Conservation (phyloP, 2,113 vertebrate genomes). For the Panthera uncia region DNA sequence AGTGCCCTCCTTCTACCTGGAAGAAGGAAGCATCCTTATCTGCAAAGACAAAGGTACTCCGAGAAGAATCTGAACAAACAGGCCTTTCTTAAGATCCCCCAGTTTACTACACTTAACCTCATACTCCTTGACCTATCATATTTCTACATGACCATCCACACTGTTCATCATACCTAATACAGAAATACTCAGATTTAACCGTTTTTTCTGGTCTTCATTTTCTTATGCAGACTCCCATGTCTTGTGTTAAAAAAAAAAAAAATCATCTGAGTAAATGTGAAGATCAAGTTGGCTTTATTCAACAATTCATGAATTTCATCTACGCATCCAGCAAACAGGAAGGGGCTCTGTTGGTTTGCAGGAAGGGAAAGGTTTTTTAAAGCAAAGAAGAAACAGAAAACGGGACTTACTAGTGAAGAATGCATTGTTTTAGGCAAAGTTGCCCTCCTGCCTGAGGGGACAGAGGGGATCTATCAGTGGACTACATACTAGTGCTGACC, state of each 20-base stretch:
- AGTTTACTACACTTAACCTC: neutral
- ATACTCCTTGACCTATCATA: neutral
- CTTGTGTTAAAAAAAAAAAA: neutral
- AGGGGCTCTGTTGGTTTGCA: neutral
- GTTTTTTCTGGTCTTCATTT: neutral
- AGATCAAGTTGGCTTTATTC: neutral
- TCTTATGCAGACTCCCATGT: neutral
- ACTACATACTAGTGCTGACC: neutral
- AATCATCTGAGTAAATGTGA: neutral
- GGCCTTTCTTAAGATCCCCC: neutral
- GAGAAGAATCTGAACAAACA: neutral
- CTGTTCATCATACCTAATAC: neutral
- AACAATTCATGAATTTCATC: neutral
- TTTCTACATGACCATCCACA: neutral
- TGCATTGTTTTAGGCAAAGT: neutral
- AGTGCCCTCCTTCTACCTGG: neutral
- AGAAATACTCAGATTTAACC: neutral
- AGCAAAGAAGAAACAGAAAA: neutral
- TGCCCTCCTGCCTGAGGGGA: neutral
- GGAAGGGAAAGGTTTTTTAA: neutral
- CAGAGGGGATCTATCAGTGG: neutral
- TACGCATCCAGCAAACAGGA: neutral
- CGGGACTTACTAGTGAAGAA: neutral
- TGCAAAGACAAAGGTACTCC: neutral
- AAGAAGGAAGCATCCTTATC: neutral